These are phyloP conservation scores for Drosophila sucinea DNA, from an alignment of 1,140 invertebrate species.

Conservation along the genomic window DNA sequence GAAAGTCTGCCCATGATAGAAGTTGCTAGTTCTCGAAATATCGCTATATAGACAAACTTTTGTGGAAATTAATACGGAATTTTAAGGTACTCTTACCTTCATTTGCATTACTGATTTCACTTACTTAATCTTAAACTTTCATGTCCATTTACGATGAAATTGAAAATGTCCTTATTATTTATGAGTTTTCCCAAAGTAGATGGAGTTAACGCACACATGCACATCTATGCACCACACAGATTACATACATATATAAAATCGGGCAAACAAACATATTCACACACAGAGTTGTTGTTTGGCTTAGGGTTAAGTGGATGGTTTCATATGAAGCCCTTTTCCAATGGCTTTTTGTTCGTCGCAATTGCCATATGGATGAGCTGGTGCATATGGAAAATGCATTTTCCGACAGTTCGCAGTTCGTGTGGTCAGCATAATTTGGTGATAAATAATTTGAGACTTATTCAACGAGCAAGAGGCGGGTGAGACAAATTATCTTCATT, in stretches of 20 bases:
- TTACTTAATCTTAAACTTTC: not conserved
- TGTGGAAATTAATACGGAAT: too few species aligned
- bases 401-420: not conserved
- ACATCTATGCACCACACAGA: not conserved
- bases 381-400: conserved; percentile 9
- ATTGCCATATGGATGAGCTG: conserved; percentile 8
- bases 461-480: not conserved
- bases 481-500: conserved; percentile 8
- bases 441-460: not conserved
- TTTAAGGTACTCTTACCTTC: not conserved
- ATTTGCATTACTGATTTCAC: not conserved
- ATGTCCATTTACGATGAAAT: not conserved
- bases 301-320: conserved; percentile 6
- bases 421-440: conserved; percentile 3
- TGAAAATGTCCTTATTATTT: not conserved
- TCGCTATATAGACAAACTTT: too few species aligned
- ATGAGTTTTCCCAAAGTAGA: not conserved
- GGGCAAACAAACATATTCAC: not conserved
- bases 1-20: too few species aligned
- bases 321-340: conserved; percentile 5
- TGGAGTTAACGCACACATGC: not conserved
- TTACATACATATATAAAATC: not conserved
- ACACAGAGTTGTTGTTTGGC: not conserved
- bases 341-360: conserved; percentile 1
- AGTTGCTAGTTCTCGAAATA: too few species aligned